Evolutionary conservation across 1,140 invertebrate genomes (phyloP).

Genomic region (Antheraea mylitta): DNA sequence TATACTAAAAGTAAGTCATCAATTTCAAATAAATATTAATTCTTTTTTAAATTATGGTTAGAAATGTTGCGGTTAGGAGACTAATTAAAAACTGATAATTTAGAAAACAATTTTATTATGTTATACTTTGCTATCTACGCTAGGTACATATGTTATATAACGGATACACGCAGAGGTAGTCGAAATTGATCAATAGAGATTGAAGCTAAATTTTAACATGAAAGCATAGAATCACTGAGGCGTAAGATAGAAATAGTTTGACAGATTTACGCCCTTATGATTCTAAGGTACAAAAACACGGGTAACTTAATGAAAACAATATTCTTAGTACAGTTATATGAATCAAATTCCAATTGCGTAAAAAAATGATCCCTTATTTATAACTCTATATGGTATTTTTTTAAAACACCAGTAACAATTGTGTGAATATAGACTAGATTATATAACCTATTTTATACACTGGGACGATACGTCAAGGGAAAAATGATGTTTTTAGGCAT

Average conservation of each 20-base stretch:
- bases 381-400: not conserved
- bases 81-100: slow-evolving; percentile 10
- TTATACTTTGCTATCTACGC: not conserved
- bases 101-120: not conserved
- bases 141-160: not conserved
- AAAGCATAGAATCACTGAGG: not conserved
- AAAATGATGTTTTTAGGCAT: not conserved
- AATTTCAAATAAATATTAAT: slow-evolving; percentile 16
- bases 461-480: not conserved
- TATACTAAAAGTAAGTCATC: slow-evolving; percentile 28
- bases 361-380: not conserved
- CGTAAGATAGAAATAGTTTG: not conserved
- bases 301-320: not conserved
- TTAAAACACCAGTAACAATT: not conserved
- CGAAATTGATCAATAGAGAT: not conserved
- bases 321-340: no score
- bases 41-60: slow-evolving; percentile 11
- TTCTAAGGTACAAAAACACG: not conserved
- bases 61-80: slow-evolving; percentile 4
- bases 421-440: not conserved
- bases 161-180: not conserved
- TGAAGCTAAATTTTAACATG: not conserved
- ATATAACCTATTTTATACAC: not conserved
- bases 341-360: no score
- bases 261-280: not conserved